Base-by-base conservation (phyloP, 2,113 vertebrate species). In the Mirza zaza region DNA sequence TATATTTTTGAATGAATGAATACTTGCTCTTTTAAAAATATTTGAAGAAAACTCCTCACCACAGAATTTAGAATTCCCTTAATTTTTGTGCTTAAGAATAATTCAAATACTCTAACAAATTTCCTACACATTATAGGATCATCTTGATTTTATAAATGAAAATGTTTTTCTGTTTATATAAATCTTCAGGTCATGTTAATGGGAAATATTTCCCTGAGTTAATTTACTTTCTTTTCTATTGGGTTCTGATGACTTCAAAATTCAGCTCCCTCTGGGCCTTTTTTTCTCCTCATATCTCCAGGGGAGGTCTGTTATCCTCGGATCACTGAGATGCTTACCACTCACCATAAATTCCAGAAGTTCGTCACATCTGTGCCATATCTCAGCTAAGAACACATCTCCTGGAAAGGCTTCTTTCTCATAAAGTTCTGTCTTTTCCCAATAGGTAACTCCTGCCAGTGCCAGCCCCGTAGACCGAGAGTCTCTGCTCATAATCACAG, bases 161-260 rank as follows among this genome's bases (percentile, higher is more conserved):
- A 4, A 5, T 63, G 15, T 83, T 94, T 70, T 75, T 68, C 27
- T 59, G 27, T 57, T 79, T 79, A 32, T 73, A 6, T 23, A 75
- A 57, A 6, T 25, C 84, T 20, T 52, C 20, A 79, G 5, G 7
- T 91, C 52, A 61, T 6, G 71, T 32, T 42, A 90, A 57, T 42
- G 83, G 10, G 52, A 79, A 45, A n/a, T 18, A 85, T 25, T 3
- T 63, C 42, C 75, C 25, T 81, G 34, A 86, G 36, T 77, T 85
- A 13, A 76, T 90, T 9, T 63, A 27, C 8, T 75, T 89, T 57
- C 11, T n/a, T 7, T 1, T 59, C 88, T 82, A 77, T 50, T 76
- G 96, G 80, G 94, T 92, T 67, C 94, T 94, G 57, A 18, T 20
- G 71, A 70, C 59, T 2, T 57, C 86, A 73, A 68, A 94, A 94